These are phyloP conservation scores for Callipepla squamata DNA, from an alignment of 2,113 vertebrate genomes.

Conservation along the genomic window DNA sequence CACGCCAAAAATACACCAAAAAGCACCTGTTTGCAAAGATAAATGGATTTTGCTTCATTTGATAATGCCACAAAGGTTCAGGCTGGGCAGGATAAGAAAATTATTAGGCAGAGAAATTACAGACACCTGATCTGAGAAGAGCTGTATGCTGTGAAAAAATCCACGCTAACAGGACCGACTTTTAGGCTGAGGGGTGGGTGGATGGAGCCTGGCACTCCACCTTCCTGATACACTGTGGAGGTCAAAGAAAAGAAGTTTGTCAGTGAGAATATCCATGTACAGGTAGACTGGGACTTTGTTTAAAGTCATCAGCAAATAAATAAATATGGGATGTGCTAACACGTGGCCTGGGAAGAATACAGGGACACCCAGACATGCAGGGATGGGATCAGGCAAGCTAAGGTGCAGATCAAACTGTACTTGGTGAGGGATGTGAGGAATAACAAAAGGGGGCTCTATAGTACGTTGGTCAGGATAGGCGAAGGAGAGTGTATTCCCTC, in stretches of 20 bases:
- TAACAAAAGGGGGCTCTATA: too few relatives aligned
- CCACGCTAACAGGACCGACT: background rate
- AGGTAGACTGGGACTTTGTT: background rate
- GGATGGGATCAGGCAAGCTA: too few relatives aligned
- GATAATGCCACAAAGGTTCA: background rate
- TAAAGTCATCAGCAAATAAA: background rate
- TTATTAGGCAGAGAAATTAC: background rate
- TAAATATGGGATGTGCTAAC: background rate
- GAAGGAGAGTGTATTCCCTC: too few relatives aligned
- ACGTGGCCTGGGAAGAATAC: too few relatives aligned
- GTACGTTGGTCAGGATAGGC: too few relatives aligned
- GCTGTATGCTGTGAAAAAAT: background rate
- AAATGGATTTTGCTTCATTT: background rate
- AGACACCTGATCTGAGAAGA: background rate
- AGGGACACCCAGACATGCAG: too few relatives aligned
- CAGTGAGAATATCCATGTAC: background rate
- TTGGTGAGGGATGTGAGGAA: too few relatives aligned
- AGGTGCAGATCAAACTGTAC: too few relatives aligned
- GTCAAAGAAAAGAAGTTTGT: background rate
- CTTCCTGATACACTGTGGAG: background rate
- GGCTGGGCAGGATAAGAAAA: background rate
- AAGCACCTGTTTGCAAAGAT: background rate
- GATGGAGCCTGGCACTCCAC: background rate
- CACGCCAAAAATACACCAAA: too few relatives aligned
- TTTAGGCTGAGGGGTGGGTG: background rate